These are phyloP conservation scores for Phytoseiulus persimilis DNA, from an alignment of 2,888 invertebrate species.

Conservation along the genomic window DNA sequence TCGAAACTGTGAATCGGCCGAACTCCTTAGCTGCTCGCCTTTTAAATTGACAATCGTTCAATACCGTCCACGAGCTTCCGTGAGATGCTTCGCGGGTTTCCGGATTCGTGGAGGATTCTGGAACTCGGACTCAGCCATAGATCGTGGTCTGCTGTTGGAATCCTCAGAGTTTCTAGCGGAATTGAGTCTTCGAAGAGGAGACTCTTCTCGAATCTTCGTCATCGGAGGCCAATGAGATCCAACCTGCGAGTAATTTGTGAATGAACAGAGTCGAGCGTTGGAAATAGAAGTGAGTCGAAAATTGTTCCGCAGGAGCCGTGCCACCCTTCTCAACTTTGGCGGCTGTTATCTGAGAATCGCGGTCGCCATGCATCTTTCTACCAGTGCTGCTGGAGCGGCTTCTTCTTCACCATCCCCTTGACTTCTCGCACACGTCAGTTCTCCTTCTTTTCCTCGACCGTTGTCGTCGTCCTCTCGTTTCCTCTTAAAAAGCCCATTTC, in stretches of 20 bases:
- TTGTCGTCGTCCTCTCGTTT: neutral
- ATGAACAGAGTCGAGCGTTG: too few species aligned
- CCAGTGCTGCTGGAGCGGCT: neutral
- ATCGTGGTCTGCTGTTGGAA: too few species aligned
- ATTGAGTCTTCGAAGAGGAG: too few species aligned
- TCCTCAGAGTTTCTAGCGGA: neutral
- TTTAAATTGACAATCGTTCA: too few species aligned
- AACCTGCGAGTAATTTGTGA: too few species aligned
- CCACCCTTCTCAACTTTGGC: neutral
- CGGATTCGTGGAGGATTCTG: too few species aligned
- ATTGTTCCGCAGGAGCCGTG: neutral
- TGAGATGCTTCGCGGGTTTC: neutral
- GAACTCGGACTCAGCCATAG: too few species aligned
- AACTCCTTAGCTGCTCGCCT: neutral
- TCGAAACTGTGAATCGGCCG: neutral
- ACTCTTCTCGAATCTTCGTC: too few species aligned
- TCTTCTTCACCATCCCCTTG: neutral
- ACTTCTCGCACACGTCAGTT: neutral
- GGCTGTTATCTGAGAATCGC: neutral
- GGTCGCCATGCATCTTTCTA: slow-evolving; percentile 5
- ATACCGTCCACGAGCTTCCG: too few species aligned
- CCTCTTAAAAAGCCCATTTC: slow-evolving; percentile 38
- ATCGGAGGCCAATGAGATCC: too few species aligned
- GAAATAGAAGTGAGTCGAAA: too few species aligned
- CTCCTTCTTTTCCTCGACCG: neutral